A percentile compares a stretch with the other conserved stretches of the same genome.
Evolutionary conservation across 2,888 invertebrate genomes (phyloP).

Genomic region (Caenorhabditis zanzibari): DNA sequence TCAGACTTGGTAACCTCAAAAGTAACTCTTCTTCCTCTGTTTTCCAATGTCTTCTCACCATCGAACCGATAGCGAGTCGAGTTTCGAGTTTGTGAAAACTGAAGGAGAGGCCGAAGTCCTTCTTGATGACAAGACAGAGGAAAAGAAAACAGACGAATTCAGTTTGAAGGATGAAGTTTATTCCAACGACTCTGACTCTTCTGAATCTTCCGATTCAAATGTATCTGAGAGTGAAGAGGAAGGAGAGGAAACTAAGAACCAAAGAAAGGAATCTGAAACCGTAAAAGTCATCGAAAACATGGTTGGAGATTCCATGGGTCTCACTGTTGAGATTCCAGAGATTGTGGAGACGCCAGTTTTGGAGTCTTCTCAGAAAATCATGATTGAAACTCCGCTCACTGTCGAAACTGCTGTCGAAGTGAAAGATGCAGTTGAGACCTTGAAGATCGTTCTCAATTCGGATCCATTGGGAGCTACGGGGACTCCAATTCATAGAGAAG

Average conservation of each 20-base stretch:
- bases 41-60: conserved; percentile 7
- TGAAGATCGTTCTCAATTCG: not conserved
- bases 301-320: not conserved
- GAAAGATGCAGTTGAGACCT: not conserved
- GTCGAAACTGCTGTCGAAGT: not conserved
- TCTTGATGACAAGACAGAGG: not conserved
- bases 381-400: not conserved
- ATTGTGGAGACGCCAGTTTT: not conserved
- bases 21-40: not conserved
- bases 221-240: not conserved
- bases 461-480: conserved; percentile 19
- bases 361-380: not conserved
- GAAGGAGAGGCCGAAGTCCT: not conserved
- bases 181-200: conserved; percentile 9
- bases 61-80: conserved; percentile 12
- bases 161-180: conserved; percentile 8
- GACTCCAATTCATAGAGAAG: not conserved
- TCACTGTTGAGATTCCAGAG: not conserved
- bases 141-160: not conserved
- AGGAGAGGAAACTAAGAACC: not conserved
- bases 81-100: conserved; percentile 11
- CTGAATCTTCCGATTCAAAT: not conserved
- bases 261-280: not conserved
- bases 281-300: not conserved
- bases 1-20: conserved; percentile 16